Evolutionary conservation across 2,797 vertebrate genomes (phyloP), one percentile per base, ranked within the genome.

Genomic region (Hirundo rustica): DNA sequence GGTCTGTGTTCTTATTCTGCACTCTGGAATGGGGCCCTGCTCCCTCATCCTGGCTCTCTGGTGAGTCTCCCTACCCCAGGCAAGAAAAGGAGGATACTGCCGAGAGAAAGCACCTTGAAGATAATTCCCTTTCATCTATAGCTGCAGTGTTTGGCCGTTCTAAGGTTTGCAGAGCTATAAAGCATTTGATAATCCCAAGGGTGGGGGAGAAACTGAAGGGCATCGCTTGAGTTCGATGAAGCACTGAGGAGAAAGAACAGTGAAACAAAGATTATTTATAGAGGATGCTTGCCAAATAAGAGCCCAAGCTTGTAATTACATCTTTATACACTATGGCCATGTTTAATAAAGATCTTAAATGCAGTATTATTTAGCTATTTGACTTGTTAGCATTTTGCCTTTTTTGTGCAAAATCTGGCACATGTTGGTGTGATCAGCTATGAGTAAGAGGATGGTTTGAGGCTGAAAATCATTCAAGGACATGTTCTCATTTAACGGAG

Each of bases 221-320:
- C 47, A 21, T 68, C 6, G 80, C 50, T 89, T 57, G 55, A 44
- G 86, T 88, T 91, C 96, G 83, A 81, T 85, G 83, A 80, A 93
- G 72, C 57, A 30, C 57, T 50, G 50, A 75, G 58, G 62, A 85
- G 83, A 95, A 75, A 92, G 48, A 82, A 13, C 70, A 74, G 68
- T 44, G 45, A 65, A 79, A 74, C 55, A 77, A 80, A 65, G 54
- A 34, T 38, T 94, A 65, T 88, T 97, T 93, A 73, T 87, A 78
- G 65, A 92, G 38, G 22, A 50, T 85, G 72, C 87, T 96, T 93
- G 72, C 77, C 94, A 96, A 85, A 80, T 79, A 45, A 74, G 95
- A 91, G 23, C 48, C 42, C 38, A 36, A 20, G 18, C 40, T 89
- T 80, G 38, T 94, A 89, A 88, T 85, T 88, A 66, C 20, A 57